phyloP scores from a whole-genome alignment of 2,113 vertebrate species.

The Engystomops pustulosus region DNA sequence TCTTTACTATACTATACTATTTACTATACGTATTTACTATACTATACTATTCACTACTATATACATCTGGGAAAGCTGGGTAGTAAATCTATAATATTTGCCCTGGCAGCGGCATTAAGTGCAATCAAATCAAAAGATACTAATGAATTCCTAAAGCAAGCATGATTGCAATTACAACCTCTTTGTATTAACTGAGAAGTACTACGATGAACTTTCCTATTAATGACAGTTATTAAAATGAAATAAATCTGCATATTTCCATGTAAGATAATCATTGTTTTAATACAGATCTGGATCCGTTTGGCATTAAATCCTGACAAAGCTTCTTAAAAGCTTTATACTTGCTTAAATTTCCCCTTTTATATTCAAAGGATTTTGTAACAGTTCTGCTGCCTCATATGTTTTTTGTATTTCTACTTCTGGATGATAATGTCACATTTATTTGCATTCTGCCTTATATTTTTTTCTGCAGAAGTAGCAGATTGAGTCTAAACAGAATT shows the following conservation, averaged over 20 bases:
- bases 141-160: background rate
- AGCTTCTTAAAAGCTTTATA: constrained; percentile 67
- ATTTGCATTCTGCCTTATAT: constrained; percentile 31
- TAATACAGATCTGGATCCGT: constrained; percentile 63
- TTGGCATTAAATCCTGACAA: constrained; percentile 61
- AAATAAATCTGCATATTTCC: constrained; percentile 36
- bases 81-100: background rate
- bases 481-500: background rate
- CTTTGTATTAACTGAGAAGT: background rate
- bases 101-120: background rate
- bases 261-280: constrained; percentile 51
- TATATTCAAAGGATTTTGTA: constrained; percentile 67
- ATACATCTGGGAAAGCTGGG: background rate
- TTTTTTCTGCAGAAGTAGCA: constrained; percentile 26
- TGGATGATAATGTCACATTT: constrained; percentile 38
- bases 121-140: background rate
- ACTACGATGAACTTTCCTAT: constrained; percentile 48
- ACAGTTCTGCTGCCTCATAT: constrained; percentile 45
- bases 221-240: constrained; percentile 41
- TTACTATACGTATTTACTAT: too few species aligned
- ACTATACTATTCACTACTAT: too few species aligned
- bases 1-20: too few species aligned
- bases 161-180: constrained; percentile 11
- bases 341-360: constrained; percentile 68
- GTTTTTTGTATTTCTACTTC: constrained; percentile 45